Evolutionary conservation across 2,113 vertebrate genomes (phyloP).

Genomic region (Calyptomena viridis): DNA sequence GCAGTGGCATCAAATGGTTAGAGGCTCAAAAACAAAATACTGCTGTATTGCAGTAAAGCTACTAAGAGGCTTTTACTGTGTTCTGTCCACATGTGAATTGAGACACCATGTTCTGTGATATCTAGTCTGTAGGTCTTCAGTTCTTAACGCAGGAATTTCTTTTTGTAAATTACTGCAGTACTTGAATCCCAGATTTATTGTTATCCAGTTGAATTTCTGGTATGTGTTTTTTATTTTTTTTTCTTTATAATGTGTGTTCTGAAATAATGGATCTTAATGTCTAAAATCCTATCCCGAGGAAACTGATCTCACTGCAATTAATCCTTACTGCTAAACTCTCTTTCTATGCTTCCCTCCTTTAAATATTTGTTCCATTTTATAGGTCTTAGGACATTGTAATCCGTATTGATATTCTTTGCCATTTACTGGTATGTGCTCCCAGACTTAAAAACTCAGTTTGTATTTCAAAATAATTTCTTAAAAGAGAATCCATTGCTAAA

Average conservation of each 20-base stretch:
- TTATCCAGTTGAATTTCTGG: neutral
- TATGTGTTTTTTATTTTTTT: neutral
- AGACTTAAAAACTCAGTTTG: neutral
- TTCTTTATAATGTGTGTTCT: neutral
- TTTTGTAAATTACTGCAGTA: neutral
- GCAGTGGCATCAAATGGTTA: neutral
- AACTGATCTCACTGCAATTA: neutral
- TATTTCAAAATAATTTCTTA: neutral
- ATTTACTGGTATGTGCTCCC: neutral
- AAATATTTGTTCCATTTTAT: neutral
- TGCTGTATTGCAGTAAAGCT: neutral
- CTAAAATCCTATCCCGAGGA: slow-evolving; percentile 33
- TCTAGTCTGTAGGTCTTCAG: neutral
- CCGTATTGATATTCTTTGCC: neutral
- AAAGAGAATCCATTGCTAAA: neutral
- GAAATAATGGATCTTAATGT: slow-evolving; percentile 17
- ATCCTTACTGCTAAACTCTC: neutral
- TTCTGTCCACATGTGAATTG: neutral
- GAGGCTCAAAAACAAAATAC: neutral
- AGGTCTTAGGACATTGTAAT: neutral
- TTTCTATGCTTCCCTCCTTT: neutral
- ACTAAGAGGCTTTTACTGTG: neutral
- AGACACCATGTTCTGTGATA: neutral
- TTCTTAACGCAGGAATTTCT: neutral
- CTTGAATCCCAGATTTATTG: neutral